phyloP scores from a whole-genome alignment of 2,113 vertebrate genomes.

The Deroptyus accipitrinus region DNA sequence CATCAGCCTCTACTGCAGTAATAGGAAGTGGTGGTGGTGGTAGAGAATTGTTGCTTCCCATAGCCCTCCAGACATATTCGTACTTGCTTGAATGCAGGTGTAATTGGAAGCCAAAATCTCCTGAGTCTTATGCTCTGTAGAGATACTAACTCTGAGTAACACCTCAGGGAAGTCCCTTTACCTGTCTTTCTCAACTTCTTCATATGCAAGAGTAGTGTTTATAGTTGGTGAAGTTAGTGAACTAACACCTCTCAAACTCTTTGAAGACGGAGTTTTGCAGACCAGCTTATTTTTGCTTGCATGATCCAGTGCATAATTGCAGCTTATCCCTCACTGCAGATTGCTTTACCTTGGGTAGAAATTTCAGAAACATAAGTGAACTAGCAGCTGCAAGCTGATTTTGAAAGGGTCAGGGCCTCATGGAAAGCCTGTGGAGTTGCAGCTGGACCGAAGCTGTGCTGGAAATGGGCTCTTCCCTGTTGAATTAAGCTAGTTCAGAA shows the following conservation, averaged over 20 bases:
- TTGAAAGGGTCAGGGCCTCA: neutral
- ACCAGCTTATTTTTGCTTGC: neutral
- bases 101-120: neutral
- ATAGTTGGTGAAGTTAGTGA: neutral
- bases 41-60: neutral
- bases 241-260: neutral
- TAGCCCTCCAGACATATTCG: neutral
- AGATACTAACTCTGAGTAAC: neutral
- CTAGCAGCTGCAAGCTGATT: neutral
- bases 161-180: neutral
- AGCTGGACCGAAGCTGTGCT: neutral
- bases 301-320: neutral
- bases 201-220: neutral
- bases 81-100: neutral
- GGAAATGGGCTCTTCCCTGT: neutral
- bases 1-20: neutral
- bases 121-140: fast-evolving
- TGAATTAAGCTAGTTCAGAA: neutral
- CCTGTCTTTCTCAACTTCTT: neutral
- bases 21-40: neutral
- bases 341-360: neutral
- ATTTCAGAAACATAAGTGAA: neutral
- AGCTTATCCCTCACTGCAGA: neutral
- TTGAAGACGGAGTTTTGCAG: neutral
- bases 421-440: neutral